Conservation (phyloP, 2,797 vertebrate species). For the Myotis planiceps region DNA sequence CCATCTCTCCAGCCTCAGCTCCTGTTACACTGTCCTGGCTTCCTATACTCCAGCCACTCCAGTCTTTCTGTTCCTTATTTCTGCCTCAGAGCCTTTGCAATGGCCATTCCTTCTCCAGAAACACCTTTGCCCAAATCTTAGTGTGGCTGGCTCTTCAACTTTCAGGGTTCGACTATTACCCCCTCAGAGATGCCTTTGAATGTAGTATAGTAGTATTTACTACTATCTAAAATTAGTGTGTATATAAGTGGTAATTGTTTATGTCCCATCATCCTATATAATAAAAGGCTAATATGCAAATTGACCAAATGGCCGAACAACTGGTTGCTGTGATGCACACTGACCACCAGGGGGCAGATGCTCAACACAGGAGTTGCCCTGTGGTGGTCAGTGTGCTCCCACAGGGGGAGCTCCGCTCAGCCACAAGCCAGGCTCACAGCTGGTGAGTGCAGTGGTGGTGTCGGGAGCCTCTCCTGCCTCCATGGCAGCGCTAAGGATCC, state of each 20-base stretch:
- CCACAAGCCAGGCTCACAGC: too few relatives aligned
- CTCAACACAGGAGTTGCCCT: too few relatives aligned
- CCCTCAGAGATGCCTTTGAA: not conserved
- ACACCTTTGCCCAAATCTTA: not conserved
- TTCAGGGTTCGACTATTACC: not conserved
- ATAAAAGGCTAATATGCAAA: too few relatives aligned
- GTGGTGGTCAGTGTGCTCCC: too few relatives aligned
- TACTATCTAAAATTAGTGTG: not conserved
- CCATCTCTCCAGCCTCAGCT: not conserved
- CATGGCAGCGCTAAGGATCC: too few relatives aligned
- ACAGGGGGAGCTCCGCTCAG: too few relatives aligned
- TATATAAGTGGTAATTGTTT: not conserved
- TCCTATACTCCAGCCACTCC: too few relatives aligned
- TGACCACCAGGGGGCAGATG: too few relatives aligned
- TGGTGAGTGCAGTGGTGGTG: too few relatives aligned
- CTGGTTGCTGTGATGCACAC: too few relatives aligned
- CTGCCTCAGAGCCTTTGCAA: not conserved
- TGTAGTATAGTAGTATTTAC: not conserved
- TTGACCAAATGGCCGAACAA: accelerated
- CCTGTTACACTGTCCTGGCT: not conserved
- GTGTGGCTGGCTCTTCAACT: not conserved
- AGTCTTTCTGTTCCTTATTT: not conserved
- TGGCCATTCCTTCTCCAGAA: not conserved
- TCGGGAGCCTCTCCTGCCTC: too few relatives aligned
- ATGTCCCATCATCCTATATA: not conserved